Conservation (phyloP, 37 sponge, comb jelly and placozoan genomes). For the Cliona cf. orientalis region DNA sequence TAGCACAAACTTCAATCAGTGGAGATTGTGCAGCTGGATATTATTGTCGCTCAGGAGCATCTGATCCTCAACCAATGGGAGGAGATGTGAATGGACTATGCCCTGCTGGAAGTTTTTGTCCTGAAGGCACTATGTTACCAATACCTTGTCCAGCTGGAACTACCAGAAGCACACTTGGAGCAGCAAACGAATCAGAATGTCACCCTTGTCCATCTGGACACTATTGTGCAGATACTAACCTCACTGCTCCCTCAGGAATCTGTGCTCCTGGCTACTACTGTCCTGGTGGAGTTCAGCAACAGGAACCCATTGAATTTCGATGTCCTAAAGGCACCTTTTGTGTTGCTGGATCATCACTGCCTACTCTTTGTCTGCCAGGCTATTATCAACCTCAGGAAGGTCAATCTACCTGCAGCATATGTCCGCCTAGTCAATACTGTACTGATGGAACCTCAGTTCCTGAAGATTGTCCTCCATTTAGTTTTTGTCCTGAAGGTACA, state of each 20-base stretch:
- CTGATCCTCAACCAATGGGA: not conserved
- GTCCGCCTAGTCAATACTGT: not conserved
- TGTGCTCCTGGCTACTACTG: not conserved
- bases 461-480: not conserved
- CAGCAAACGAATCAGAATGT: not conserved
- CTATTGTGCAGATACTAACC: not conserved
- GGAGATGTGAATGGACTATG: not conserved
- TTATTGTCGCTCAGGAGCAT: not conserved
- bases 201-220: not conserved
- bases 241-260: not conserved
- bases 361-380: not conserved
- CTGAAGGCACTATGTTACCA: not conserved
- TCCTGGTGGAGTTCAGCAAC: not conserved
- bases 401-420: not conserved
- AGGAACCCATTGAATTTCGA: not conserved
- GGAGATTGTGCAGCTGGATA: conserved; percentile 8
- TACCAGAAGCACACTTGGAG: not conserved
- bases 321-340: not conserved
- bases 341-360: not conserved
- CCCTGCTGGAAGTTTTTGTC: not conserved
- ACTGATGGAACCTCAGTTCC: not conserved
- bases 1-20: not conserved
- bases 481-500: conserved; percentile 8
- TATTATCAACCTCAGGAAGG: not conserved
- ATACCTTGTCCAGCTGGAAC: not conserved